Evolutionary conservation across 2,888 invertebrate genomes (phyloP).

Genomic region (Sphaerophoria taeniata): DNA sequence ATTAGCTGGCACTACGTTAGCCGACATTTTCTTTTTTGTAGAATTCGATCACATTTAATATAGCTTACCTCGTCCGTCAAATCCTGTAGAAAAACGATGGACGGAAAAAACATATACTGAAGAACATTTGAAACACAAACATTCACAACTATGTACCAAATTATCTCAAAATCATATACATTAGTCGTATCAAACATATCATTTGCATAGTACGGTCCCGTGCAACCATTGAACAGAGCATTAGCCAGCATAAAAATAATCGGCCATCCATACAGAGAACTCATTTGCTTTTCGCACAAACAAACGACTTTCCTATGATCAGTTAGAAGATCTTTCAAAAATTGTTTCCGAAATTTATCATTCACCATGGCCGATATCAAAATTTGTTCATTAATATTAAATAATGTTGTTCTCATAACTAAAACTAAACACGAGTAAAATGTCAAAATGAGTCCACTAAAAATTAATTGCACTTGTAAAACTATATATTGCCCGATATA

Average conservation of each 20-base stretch:
- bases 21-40: no score
- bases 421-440: background rate
- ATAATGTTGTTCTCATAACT: background rate
- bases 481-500: background rate
- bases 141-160: background rate
- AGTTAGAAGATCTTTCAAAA: background rate
- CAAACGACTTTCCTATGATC: background rate
- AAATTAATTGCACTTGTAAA: background rate
- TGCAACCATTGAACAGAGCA: background rate
- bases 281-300: slow-evolving; percentile 14
- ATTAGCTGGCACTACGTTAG: no score
- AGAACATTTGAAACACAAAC: background rate
- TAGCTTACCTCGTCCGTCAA: background rate
- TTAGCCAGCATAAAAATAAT: background rate
- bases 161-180: background rate
- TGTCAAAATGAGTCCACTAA: background rate
- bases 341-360: background rate
- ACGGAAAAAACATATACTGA: slow-evolving; percentile 1
- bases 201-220: background rate
- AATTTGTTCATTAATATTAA: background rate
- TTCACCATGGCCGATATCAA: background rate
- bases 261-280: background rate
- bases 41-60: no score
- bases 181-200: background rate
- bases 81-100: background rate